phyloP scores from a whole-genome alignment of 2,888 invertebrate genomes.

The Hedya salicella region DNA sequence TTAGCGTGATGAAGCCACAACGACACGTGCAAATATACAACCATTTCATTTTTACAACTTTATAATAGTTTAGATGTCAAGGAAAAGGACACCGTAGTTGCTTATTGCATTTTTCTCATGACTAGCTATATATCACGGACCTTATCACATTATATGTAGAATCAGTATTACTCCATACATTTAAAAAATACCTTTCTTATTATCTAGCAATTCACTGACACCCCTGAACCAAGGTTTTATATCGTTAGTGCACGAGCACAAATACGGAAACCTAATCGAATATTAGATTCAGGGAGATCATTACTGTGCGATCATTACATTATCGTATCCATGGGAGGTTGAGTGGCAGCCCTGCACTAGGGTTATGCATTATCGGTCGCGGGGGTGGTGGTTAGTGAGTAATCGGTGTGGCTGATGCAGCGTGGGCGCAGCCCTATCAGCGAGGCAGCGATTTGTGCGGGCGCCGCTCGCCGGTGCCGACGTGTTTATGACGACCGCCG shows the following conservation, averaged over 20 bases:
- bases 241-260: background rate
- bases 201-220: too few species aligned
- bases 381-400: slow-evolving; percentile 59
- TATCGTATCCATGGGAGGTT: background rate
- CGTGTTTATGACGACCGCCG: slow-evolving; percentile 77
- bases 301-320: background rate
- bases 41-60: too few species aligned
- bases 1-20: too few species aligned
- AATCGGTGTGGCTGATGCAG: slow-evolving; percentile 52
- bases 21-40: too few species aligned
- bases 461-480: slow-evolving; percentile 65
- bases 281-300: background rate
- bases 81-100: too few species aligned
- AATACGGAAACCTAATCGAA: background rate
- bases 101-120: too few species aligned
- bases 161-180: too few species aligned
- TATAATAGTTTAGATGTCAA: too few species aligned
- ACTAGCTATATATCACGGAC: too few species aligned
- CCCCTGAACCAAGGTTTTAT: too few species aligned
- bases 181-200: too few species aligned
- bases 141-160: too few species aligned
- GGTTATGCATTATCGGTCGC: slow-evolving; percentile 57
- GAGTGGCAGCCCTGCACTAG: slow-evolving; percentile 29
- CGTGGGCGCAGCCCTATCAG: slow-evolving; percentile 71
- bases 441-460: slow-evolving; percentile 75